These are phyloP conservation scores for Saccostrea echinata DNA, from an alignment of 1,140 invertebrate genomes.

Conservation along the genomic window DNA sequence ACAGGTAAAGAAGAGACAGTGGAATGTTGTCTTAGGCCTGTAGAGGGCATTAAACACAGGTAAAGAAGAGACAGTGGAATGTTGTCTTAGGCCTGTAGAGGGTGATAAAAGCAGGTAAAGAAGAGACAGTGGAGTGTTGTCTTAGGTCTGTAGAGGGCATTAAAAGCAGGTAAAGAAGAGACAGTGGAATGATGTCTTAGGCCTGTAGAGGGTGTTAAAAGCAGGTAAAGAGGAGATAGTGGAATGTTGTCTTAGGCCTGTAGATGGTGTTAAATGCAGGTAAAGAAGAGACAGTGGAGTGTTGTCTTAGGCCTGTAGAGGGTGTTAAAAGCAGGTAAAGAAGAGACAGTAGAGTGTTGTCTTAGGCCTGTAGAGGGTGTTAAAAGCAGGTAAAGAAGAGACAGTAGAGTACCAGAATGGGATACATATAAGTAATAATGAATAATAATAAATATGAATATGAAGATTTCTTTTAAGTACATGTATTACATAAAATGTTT, in stretches of 20 bases:
- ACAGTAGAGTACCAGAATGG: slow-evolving; percentile 86
- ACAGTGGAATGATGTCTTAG: slow-evolving; percentile 87
- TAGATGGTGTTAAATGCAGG: slow-evolving; percentile 70
- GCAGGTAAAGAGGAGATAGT: slow-evolving; percentile 83
- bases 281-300: slow-evolving; percentile 84
- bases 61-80: slow-evolving; percentile 82
- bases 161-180: slow-evolving; percentile 66
- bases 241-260: slow-evolving; percentile 85
- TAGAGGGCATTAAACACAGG: slow-evolving; percentile 71
- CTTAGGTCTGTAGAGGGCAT: slow-evolving; percentile 81
- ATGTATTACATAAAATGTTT: too few relatives aligned
- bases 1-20: slow-evolving; percentile 80
- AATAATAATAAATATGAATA: background rate
- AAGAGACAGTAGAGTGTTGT: slow-evolving; percentile 86
- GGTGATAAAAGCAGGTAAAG: slow-evolving; percentile 70
- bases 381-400: slow-evolving; percentile 66
- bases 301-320: slow-evolving; percentile 84
- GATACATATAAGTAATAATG: too few relatives aligned
- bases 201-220: slow-evolving; percentile 75
- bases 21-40: slow-evolving; percentile 85
- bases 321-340: slow-evolving; percentile 70
- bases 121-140: slow-evolving; percentile 85
- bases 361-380: slow-evolving; percentile 81
- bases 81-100: slow-evolving; percentile 84
- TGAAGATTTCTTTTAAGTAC: too few relatives aligned